Evolutionary conservation across 2,888 invertebrate genomes (phyloP), one percentile per base, ranked within the genome.

Genomic region (Archaeoteleia sp.): DNA sequence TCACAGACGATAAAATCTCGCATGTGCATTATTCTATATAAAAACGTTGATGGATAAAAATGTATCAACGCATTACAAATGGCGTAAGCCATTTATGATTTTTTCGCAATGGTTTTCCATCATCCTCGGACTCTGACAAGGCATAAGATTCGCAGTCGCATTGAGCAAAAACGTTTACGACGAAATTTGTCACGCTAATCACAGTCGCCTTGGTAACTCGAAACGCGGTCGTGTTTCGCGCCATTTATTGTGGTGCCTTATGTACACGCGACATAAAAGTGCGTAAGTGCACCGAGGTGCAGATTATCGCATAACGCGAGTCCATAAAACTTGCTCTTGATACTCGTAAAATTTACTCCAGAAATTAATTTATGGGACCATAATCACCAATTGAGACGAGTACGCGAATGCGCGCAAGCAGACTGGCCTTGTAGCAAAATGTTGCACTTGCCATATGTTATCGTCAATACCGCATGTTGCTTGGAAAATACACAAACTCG

Each of bases 341-440:
- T 68, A 70, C 67, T 74, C 72, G 73, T 77, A 74, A 71, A 70
- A 74, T 72, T 76, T 62, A 67, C 68, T 74, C 78, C 78, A 72
- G 74, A 80, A 80, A 80, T 78, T 76, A 80, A 81, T 81, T 81
- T 79, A 81, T 75, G 79, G 73, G 71, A 72, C 70, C 72, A 66
- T 78, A 78, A 81, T 79, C 77, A 74, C 71, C 78, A 81, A 80
- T 80, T 80, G 81, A 77, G 75, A 78, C 55, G 73, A 76, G 62
- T 65, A 71, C 70, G 68, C 43, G 69, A 68, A 29, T 71, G 67
- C 63, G 58, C 53, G 73, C 68, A 54, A 72, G 73, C 71, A 70
- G 40, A 39, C 53, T 42, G 70, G 39, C 75, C 76, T 76, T 65
- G 74, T 43, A 51, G 49, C 65, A 43, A 73, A 57, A 45, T 72